These are phyloP conservation scores for Zaprionus gabonicus DNA, from an alignment of 1,140 invertebrate species.

Conservation along the genomic window DNA sequence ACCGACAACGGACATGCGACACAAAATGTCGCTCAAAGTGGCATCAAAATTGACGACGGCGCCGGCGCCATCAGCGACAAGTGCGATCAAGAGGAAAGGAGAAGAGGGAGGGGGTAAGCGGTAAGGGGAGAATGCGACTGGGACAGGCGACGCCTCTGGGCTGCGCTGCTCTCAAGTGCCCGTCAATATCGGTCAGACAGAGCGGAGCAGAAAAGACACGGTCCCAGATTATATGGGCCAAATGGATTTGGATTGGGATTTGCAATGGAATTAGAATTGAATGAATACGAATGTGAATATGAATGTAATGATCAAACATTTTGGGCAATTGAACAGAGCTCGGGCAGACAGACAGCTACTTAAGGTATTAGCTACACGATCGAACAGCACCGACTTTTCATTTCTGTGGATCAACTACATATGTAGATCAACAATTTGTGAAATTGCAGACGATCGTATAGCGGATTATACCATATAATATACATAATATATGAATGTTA, in stretches of 20 bases:
- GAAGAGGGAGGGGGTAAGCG: not conserved
- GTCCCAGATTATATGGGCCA: conserved; percentile 11
- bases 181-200: not conserved
- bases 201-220: not conserved
- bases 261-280: not conserved
- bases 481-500: too few species aligned
- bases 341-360: conserved; percentile 1
- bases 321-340: not conserved
- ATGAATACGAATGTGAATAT: not conserved
- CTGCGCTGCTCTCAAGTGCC: conserved; percentile 6
- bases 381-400: not conserved
- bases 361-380: not conserved
- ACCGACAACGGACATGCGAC: conserved; percentile 2
- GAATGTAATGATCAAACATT: conserved; percentile 1
- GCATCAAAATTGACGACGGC: conserved; percentile 61
- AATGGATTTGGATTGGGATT: conserved; percentile 15
- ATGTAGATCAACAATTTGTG: not conserved
- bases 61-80: conserved; percentile 61
- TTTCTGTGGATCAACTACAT: not conserved
- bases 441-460: not conserved
- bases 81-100: conserved; percentile 2
- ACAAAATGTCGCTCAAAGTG: conserved; percentile 55
- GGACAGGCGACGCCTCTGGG: not conserved
- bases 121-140: not conserved
- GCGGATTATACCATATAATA: not conserved